Base-by-base conservation (phyloP, 2,888 invertebrate genomes). In the Auanema freiburgensis region DNA sequence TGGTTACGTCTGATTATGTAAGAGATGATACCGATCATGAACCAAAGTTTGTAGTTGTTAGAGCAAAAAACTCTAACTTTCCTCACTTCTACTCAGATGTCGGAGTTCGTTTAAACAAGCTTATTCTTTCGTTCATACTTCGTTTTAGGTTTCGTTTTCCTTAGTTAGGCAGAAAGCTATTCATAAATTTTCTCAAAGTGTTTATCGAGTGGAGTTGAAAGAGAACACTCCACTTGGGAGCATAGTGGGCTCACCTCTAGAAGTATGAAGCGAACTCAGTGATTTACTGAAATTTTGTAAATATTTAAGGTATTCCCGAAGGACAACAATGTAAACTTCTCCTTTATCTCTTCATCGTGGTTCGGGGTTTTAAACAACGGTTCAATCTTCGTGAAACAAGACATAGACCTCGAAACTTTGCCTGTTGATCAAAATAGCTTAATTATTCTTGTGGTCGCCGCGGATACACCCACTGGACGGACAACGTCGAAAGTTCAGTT, bases 61-160 rank as follows among this genome's bases (percentile, higher is more conserved):
- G 82, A 12, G 82, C 83, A 0, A 63, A 63, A 12, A 82, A 82
- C 58, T 23, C 61, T 8, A 65, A 74, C 11, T 69, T 66, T 44
- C 68, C 67, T 3, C 62, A 69, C 11, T 82, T 74, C 65, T 82
- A 73, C 55, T 80, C 80, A 12, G 82, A 83, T 64, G 78, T 78
- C 50, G 78, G 77, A 21, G 79, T 79, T n/a, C 66, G 67, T 51
- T 12, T 18, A 8, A 21, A 11, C 2, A 12, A 14, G 10, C 1
- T 53, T 24, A 1, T 16, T 21, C 14, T 14, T 12, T 23, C 24
- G 2, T 56, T 1, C 24, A 24, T 12, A 18, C 14, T 8, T 23
- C 16, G 12, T 65, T 65, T 25, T 54, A 72, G 72, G 68, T 72
- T 4, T 69, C 71, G 12, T 52, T 74, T 10, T 67, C 66, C 11